phyloP scores from a whole-genome alignment of 2,888 invertebrate genomes.

The Helleia helle region DNA sequence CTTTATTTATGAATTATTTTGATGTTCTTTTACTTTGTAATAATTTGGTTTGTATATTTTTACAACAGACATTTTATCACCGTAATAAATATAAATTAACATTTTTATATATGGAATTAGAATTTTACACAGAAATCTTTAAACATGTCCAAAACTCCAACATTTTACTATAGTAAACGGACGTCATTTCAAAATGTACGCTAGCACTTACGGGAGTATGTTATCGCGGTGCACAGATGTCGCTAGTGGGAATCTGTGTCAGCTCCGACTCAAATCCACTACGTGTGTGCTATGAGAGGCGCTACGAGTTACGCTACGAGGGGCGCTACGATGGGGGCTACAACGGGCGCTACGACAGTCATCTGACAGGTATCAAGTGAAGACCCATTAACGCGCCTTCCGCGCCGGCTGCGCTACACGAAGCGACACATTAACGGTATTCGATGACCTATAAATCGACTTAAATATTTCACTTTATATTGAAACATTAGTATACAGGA shows the following conservation, averaged over 20 bases:
- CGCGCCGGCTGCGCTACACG: slow-evolving; percentile 30
- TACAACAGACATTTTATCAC: too few relatives aligned
- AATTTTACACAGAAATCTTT: too few relatives aligned
- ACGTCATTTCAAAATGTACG: too few relatives aligned
- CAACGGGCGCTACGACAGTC: slow-evolving; percentile 40
- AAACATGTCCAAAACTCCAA: too few relatives aligned
- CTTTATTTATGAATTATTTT: too few relatives aligned
- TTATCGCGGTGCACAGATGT: slow-evolving; percentile 10
- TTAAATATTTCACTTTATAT: too few relatives aligned
- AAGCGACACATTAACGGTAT: slow-evolving; percentile 24
- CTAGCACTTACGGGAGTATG: not conserved
- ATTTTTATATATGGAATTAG: too few relatives aligned
- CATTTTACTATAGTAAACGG: too few relatives aligned
- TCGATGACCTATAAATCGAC: slow-evolving; percentile 13
- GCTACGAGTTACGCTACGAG: not conserved
- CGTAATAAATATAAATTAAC: too few relatives aligned
- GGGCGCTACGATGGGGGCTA: not conserved
- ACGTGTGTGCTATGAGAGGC: slow-evolving; percentile 20
- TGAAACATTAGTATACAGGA: too few relatives aligned
- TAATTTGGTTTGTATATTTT: too few relatives aligned
- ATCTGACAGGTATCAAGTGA: slow-evolving; percentile 52
- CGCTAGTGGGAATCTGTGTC: slow-evolving; percentile 25
- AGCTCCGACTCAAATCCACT: slow-evolving; percentile 29
- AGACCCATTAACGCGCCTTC: slow-evolving; percentile 51
- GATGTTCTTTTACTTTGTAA: too few relatives aligned